Percentiles rank a stretch among this genome's conserved stretches.
phyloP scores from a whole-genome alignment of 2,888 invertebrate species.

The Drosophila limbata region DNA sequence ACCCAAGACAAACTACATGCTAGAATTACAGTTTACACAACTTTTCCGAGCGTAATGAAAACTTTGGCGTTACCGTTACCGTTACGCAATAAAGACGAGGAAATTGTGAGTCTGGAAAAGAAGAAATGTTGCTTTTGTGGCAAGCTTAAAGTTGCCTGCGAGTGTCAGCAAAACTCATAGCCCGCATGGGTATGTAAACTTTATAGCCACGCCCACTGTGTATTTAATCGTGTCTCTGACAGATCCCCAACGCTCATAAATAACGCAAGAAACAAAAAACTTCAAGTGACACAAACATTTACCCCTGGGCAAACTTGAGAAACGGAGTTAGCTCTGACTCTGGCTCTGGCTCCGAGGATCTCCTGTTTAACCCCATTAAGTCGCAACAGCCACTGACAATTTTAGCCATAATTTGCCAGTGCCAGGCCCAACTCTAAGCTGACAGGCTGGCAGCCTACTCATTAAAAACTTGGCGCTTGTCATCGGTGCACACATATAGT shows the following conservation, averaged over 20 bases:
- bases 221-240: slow-evolving; percentile 55
- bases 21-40: slow-evolving; percentile 49
- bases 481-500: slow-evolving; percentile 62
- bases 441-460: slow-evolving; percentile 44
- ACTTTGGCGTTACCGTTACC: slow-evolving; percentile 58
- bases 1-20: slow-evolving; percentile 39
- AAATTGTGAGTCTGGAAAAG: slow-evolving; percentile 49
- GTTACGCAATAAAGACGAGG: slow-evolving; percentile 56
- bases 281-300: slow-evolving; percentile 34
- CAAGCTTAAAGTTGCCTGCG: slow-evolving; percentile 41
- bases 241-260: slow-evolving; percentile 64
- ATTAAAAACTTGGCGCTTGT: slow-evolving; percentile 74
- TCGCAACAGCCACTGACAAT: slow-evolving; percentile 54
- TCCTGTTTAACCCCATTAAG: slow-evolving; percentile 69
- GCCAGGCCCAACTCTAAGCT: background rate
- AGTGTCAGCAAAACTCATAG: slow-evolving; percentile 21
- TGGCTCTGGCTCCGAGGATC: slow-evolving; percentile 22
- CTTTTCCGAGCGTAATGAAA: slow-evolving; percentile 45
- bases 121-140: slow-evolving; percentile 41
- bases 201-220: slow-evolving; percentile 39
- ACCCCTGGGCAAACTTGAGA: slow-evolving; percentile 6
- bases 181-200: slow-evolving; percentile 43
- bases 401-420: slow-evolving; percentile 59
- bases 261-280: slow-evolving; percentile 44
- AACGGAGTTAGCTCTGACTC: background rate